Conservation (phyloP, 2,113 vertebrate genomes). For the Rhadina sibilatrix region DNA sequence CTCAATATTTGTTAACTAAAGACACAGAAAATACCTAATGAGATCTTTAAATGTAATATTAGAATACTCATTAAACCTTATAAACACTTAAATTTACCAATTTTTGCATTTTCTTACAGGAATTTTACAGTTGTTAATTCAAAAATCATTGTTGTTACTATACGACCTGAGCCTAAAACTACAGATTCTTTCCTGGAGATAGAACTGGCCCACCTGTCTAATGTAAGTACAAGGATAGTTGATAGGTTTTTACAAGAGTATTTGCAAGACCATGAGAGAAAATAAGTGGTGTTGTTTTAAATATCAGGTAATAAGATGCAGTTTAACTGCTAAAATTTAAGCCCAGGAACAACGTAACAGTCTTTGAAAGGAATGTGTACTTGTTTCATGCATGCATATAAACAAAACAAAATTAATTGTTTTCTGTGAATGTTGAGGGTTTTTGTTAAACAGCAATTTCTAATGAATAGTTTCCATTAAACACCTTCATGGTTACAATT, state of each 20-base stretch:
- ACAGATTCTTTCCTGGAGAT: conserved; percentile 91
- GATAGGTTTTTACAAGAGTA: neutral
- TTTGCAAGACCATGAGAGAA: neutral
- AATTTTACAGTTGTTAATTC: conserved; percentile 97
- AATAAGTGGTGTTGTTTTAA: neutral
- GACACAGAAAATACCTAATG: neutral
- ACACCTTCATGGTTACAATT: neutral
- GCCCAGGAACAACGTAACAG: neutral
- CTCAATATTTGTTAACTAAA: neutral
- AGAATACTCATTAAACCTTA: neutral
- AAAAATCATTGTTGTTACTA: conserved; percentile 96
- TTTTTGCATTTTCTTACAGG: conserved; percentile 69
- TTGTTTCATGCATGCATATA: neutral
- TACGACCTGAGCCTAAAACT: conserved; percentile 90
- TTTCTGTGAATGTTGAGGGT: neutral
- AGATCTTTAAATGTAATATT: neutral
- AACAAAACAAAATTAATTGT: neutral
- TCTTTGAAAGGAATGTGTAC: neutral
- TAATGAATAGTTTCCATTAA: neutral
- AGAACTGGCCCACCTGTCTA: conserved; percentile 93
- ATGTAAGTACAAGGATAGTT: conserved; percentile 81
- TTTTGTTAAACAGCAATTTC: neutral
- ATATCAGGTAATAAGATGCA: neutral
- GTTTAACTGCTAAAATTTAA: neutral
- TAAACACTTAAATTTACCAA: neutral